Base-by-base conservation (phyloP, 1,140 invertebrate genomes). In the Drosophila pruinosa region DNA sequence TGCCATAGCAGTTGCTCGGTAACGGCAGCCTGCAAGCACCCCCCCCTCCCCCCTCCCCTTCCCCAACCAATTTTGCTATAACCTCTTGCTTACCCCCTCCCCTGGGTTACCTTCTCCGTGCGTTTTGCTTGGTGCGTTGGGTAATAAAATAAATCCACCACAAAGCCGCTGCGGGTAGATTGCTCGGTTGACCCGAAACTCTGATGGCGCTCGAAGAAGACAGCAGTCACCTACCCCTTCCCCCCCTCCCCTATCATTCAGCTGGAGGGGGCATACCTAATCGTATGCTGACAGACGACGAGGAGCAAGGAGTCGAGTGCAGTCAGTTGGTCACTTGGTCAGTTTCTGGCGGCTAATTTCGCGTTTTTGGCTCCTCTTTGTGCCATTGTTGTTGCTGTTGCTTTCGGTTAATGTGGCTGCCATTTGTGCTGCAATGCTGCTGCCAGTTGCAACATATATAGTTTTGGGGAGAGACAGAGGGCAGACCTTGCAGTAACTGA, bases 121-220 rank as follows among this genome's bases (percentile, higher is more conserved):
- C 14, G 34, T 48, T 15, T 54, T 21, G 31, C 53, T 58, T 34
- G 53, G 36, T 63, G 65, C 64, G 53, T 71, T 61, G 45, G 69
- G 77, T 82, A 86, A 86, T 86, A 86, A 86, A 86, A 86, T 88
- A 86, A 86, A 86, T 86, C 81, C 77, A 88, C 81, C 82, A 71
- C 82, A 86, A 86, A 86, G 81, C 82, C 74, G 70, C 77, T 81
- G 82, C 77, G 81, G 70, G 47, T 81, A 86, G 73, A 86, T 80
- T 83, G 80, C 78, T 81, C 26, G 73, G 70, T 77, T 81, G 78
- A 81, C 81, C 81, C 74, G 31, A 71, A 80, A 74, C 34, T 50
- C 34, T 31, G 19, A n/a, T 38, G 57, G 21, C 8, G 26, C 41
- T 21, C 7, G 1, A 52, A 68, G 64, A 59, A 68, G 64, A 59